Percentiles rank a stretch among this genome's conserved stretches.
phyloP scores from a whole-genome alignment of 2,888 invertebrate species.

The Chromoteleia sp. region DNA sequence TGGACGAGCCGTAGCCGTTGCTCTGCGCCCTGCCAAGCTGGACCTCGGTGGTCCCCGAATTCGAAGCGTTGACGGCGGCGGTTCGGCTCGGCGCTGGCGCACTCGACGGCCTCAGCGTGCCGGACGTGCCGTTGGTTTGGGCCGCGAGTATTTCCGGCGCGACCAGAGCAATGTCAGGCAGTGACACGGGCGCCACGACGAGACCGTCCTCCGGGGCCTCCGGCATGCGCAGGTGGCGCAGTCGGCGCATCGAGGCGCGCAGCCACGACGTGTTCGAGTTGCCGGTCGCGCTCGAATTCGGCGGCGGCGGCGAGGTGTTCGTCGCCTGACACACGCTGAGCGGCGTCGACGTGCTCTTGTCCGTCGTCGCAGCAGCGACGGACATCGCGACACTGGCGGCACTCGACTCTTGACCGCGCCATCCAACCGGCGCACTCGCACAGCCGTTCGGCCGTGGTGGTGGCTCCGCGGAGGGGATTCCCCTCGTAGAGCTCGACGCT shows the following conservation, averaged over 20 bases:
- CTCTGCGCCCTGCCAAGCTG: neutral
- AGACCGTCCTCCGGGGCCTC: conserved; percentile 72
- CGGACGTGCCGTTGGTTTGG: conserved; percentile 79
- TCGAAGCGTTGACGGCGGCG: conserved; percentile 69
- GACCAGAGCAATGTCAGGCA: conserved; percentile 81
- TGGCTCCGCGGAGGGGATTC: conserved; percentile 60
- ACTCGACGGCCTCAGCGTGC: conserved; percentile 77
- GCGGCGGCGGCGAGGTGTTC: conserved; percentile 71
- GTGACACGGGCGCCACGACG: conserved; percentile 77
- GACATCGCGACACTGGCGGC: conserved; percentile 82
- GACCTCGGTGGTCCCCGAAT: neutral
- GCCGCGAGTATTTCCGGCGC: conserved; percentile 82
- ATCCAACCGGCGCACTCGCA: conserved; percentile 69
- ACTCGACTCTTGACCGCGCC: conserved; percentile 72
- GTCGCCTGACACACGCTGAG: conserved; percentile 60
- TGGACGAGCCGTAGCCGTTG: neutral
- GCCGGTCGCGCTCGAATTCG: conserved; percentile 80
- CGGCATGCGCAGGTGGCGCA: conserved; percentile 86
- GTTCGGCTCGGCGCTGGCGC: conserved; percentile 74
- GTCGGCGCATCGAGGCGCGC: conserved; percentile 86
- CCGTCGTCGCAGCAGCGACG: conserved; percentile 81
- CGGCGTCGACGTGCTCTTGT: conserved; percentile 74
- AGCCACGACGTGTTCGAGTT: conserved; percentile 84
- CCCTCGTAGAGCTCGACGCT: conserved; percentile 38
- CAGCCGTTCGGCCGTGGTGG: conserved; percentile 57